These are phyloP conservation scores for Rhyacophila brunnea DNA, from an alignment of 1,140 invertebrate species.

Conservation along the genomic window DNA sequence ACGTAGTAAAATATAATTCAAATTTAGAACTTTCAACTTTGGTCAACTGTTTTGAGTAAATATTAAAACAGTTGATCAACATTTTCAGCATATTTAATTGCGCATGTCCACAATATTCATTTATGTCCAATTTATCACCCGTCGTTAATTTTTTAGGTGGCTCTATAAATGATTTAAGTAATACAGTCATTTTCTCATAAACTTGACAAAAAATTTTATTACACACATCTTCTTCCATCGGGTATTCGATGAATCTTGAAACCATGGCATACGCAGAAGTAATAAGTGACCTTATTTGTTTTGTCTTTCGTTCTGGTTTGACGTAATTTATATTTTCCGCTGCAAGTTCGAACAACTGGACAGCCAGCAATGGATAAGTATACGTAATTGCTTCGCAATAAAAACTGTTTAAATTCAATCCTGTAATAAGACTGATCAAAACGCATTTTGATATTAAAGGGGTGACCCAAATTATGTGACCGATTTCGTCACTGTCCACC, in stretches of 20 bases:
- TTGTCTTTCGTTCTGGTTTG: constrained; percentile 8
- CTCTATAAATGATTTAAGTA: constrained; percentile 27
- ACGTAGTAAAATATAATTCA: constrained; percentile 22
- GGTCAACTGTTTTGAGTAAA: constrained; percentile 10
- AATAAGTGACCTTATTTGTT: neutral
- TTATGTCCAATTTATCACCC: constrained; percentile 6
- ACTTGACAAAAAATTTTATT: constrained; percentile 11
- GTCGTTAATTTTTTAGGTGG: constrained; percentile 26
- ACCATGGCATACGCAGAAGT: constrained; percentile 14
- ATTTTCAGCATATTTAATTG: constrained; percentile 15
- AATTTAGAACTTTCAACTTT: neutral
- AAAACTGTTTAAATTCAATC: constrained; percentile 19
- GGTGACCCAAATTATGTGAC: constrained; percentile 26
- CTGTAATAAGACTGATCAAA: constrained; percentile 19
- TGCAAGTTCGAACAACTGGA: constrained; percentile 20
- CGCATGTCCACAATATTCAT: constrained; percentile 16
- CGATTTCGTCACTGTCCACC: constrained; percentile 25
- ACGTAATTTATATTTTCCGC: constrained; percentile 18
- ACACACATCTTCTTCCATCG: neutral
- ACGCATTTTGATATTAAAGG: constrained; percentile 26
- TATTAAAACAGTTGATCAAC: constrained; percentile 19
- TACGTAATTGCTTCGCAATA: constrained; percentile 25
- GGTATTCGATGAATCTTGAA: neutral
- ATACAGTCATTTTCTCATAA: constrained; percentile 12
- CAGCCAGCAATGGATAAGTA: constrained; percentile 12